Evolutionary conservation across 1,140 invertebrate species (phyloP), one percentile per base, ranked within the genome.

Genomic region (Drosophila chauvacae): DNA sequence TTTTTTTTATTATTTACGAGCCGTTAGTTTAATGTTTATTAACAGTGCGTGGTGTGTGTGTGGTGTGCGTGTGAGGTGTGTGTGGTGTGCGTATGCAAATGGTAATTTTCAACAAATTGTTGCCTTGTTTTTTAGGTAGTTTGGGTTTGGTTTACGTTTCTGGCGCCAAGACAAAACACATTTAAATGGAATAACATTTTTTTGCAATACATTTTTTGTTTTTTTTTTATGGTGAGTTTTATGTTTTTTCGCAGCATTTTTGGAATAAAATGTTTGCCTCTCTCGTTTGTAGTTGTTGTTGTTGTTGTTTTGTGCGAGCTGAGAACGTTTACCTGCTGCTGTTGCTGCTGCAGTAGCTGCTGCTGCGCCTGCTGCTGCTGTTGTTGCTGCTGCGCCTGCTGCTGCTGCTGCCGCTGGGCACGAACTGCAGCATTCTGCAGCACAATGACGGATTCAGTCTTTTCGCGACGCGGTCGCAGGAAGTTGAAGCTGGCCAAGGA

Each of bases 391-490:
- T 76, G 81, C 71, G 93, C 94, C 4, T 51, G 74, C 10, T 74
- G 81, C 73, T 93, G 94, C 81, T 78, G 93, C 70, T 92, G 94
- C 84, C 81, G 92, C 85, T 92, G 75, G 91, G 92, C 77, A 94
- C 94, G 72, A 90, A 92, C 75, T 92, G 92, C 93, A 81, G 94
- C 92, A 94, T 94, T 95, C 74, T 95, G 94, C 83, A 96, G 94
- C 86, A 91, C 88, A 73, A 97, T 96, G 91, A 97, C 96, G 61
- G 96, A 96, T 93, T 97, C 96, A 82, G 96, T 97, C 93, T 97
- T 97, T 94, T 97, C 96, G 75, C 96, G 94, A 80, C 96, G 94
- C 20, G 96, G 96, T 82, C 95, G 94, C 72, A 95, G 66, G 79
- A 93, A 93, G 80, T 93, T 90, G 61, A 92, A 78, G 84, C 79